Evolutionary conservation across 2,888 invertebrate species (phyloP).

Genomic region (Oscheius sp.): DNA sequence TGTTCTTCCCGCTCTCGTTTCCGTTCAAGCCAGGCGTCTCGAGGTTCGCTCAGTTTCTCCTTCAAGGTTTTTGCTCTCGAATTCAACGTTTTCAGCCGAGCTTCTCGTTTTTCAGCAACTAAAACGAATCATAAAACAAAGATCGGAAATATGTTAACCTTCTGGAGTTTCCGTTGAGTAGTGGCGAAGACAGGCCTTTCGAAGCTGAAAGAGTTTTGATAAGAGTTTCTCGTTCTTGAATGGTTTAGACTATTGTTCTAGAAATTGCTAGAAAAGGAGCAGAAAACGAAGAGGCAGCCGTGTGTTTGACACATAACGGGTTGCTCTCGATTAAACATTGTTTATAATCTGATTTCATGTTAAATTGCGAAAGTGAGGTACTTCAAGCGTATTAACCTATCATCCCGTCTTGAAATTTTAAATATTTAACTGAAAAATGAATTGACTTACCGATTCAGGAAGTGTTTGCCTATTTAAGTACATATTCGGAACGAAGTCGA

Average conservation of each 20-base stretch:
- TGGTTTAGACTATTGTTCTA: too few relatives aligned
- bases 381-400: too few relatives aligned
- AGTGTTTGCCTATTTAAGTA: constrained; percentile 7
- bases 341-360: too few relatives aligned
- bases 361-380: too few relatives aligned
- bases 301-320: too few relatives aligned
- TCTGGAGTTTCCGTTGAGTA: constrained; percentile 1
- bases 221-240: too few relatives aligned
- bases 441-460: not conserved
- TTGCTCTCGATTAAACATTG: too few relatives aligned
- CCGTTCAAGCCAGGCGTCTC: constrained; percentile 5
- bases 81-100: not conserved
- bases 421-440: too few relatives aligned
- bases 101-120: constrained; percentile 5
- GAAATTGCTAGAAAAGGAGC: too few relatives aligned
- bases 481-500: constrained; percentile 20
- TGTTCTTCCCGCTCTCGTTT: not conserved
- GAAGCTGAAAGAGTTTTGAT: not conserved
- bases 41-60: not conserved
- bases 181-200: not conserved
- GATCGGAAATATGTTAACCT: not conserved
- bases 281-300: too few relatives aligned
- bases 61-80: not conserved
- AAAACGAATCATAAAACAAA: not conserved
- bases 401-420: too few relatives aligned